Base-by-base conservation (phyloP, 2,888 invertebrate genomes). In the Laspeyria flexula region DNA sequence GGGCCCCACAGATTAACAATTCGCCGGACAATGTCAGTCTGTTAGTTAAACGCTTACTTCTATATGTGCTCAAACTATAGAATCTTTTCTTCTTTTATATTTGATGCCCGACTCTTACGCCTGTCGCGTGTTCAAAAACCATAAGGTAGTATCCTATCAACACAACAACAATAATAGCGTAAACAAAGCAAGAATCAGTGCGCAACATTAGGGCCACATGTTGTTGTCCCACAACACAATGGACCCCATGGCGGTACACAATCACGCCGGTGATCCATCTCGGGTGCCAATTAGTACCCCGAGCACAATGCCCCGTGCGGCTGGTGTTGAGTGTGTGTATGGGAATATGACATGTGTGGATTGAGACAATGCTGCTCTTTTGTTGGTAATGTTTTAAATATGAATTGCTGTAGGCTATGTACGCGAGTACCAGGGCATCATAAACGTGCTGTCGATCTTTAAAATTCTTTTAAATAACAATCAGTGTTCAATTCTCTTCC, bases 221-320 rank as follows among this genome's bases (percentile, higher is more conserved):
- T 54, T 43, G 38, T n/a, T 15, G 27, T 45, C 41, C 35, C 48
- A 38, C 25, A 4, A 34, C 43, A 67, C 66, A 69, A 65, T 57
- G 31, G 49, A 12, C 43, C 43, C 43, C 16, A 33, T 21, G 40
- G 7, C 13, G 9, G 30, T 38, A 37, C 23, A 44, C 59, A 73
- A 75, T 71, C 70, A 63, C 51, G 55, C 46, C 58, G 55, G 55
- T 62, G 66, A 74, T 75, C 65, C 58, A 71, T 75, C 75, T 73
- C 67, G 41, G 11, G 48, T 62, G 69, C 65, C 75, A 73, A 75
- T 75, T 72, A 69, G 52, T 23, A 42, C 34, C 33, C 57, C 54
- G 46, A 48, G 53, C 46, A 51, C 43, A 44, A 49, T 33, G 49
- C 40, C 16, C 40, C 27, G 35, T 54, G 60, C 25, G 3, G 3